Evolutionary conservation across 1,140 invertebrate genomes (phyloP), one percentile per base, ranked within the genome.

Genomic region (Drosophila obscura): DNA sequence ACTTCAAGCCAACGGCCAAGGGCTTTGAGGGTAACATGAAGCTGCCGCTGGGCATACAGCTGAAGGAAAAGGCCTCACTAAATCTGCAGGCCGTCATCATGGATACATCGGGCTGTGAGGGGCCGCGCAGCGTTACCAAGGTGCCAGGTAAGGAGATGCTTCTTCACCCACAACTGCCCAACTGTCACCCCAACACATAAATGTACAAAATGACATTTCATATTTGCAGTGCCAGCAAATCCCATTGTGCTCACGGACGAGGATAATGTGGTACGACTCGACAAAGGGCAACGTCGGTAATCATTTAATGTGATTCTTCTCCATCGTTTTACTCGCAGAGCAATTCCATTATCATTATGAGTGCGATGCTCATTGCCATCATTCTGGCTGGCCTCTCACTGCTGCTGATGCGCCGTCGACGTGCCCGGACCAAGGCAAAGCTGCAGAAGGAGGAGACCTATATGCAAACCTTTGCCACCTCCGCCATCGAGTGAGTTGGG

Each of bases 71-170:
- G 59, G 72, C 89, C 5, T 82, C 79, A 7, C 46, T 91, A 0
- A 91, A 79, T 49, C n/a, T 91, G n/a, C 89, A 83, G 53, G 79
- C 84, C 0, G 68, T 87, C 19, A 74, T 91, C 0, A 69, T 87
- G 5, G 89, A 91, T 59, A 41, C 79, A 0, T 24, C 68, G 0
- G 76, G 73, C 0, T 91, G 89, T 19, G 73, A 80, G 15, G 89
- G 89, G 2, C 80, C 71, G 0, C 73, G 65, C 11, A 73, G 72
- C 44, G 73, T 89, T 0, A 76, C 49, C 19, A 89, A 80, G 46
- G 53, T 89, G 15, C 69, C 62, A 67, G 89, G 89, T 91, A 39
- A 68, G 75, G 0, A 50, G 8, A n/a, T 0, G 3, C 51, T 8
- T 2, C 2, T 0, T 26, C 26, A 13, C 9, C 7, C 15, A 26